Conservation (phyloP, 2,888 invertebrate genomes). For the Lochmaea crataegi region DNA sequence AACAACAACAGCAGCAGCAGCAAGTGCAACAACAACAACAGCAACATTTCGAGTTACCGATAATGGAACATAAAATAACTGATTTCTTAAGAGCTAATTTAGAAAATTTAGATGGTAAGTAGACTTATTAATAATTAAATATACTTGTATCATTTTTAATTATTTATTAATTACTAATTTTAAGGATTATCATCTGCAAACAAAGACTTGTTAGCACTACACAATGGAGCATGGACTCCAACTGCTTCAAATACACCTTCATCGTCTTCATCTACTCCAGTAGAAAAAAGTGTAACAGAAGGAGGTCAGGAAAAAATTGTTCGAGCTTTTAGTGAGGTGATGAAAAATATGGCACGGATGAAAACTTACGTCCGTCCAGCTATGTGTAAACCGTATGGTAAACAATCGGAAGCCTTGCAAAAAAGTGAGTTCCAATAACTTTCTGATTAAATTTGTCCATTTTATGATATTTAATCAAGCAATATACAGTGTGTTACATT, state of each 20-base stretch:
- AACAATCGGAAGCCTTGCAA: conserved; percentile 88
- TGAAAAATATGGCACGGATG: conserved; percentile 90
- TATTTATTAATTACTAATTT: conserved; percentile 12
- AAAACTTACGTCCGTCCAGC: conserved; percentile 88
- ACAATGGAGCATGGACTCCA: conserved; percentile 75
- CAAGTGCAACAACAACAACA: conserved; percentile 58
- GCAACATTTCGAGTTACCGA: conserved; percentile 62
- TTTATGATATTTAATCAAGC: too few relatives aligned
- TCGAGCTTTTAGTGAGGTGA: conserved; percentile 85
- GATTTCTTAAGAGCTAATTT: conserved; percentile 80
- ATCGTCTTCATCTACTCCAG: conserved; percentile 45
- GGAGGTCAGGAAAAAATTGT: conserved; percentile 88
- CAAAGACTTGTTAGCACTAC: conserved; percentile 75
- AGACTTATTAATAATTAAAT: too few relatives aligned
- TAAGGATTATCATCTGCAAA: conserved; percentile 65
- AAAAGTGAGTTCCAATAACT: conserved; percentile 73
- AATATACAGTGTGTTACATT: too few relatives aligned
- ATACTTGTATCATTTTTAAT: too few relatives aligned
- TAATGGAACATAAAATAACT: conserved; percentile 75
- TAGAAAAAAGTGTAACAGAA: conserved; percentile 61
- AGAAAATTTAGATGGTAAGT: conserved; percentile 74
- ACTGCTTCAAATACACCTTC: conserved; percentile 38
- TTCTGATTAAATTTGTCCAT: too few relatives aligned
- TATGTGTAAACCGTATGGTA: conserved; percentile 92
- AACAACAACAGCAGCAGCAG: conserved; percentile 61